Evolutionary conservation across 2,797 vertebrate genomes (phyloP).

Genomic region (Carapus acus): DNA sequence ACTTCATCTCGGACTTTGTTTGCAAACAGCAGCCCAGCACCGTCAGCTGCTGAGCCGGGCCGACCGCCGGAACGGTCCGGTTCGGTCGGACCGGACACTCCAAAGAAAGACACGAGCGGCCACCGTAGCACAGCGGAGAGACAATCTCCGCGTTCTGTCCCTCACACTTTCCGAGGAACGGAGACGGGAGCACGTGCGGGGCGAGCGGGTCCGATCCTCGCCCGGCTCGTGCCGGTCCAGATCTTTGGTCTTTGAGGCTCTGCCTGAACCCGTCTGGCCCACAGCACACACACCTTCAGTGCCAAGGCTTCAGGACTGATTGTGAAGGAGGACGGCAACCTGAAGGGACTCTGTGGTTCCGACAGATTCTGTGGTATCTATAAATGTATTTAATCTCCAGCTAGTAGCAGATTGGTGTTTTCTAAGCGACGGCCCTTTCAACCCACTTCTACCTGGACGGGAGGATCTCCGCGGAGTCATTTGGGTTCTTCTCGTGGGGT

Average conservation of each 20-base stretch:
- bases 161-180: conserved; percentile 37
- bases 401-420: conserved; percentile 60
- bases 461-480: conserved; percentile 27
- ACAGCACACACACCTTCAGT: conserved; percentile 55
- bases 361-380: conserved; percentile 56
- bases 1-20: conserved; percentile 94
- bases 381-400: conserved; percentile 66
- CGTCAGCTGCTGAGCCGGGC: conserved; percentile 82
- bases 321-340: conserved; percentile 42
- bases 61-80: background rate
- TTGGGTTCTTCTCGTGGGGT: conserved; percentile 14
- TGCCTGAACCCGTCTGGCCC: conserved; percentile 57
- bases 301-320: conserved; percentile 53
- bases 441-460: conserved; percentile 42
- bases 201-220: conserved; percentile 33
- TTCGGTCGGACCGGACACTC: conserved; percentile 38
- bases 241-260: conserved; percentile 48
- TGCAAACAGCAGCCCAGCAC: conserved; percentile 90
- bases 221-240: conserved; percentile 45
- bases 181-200: conserved; percentile 28
- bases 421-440: conserved; percentile 47
- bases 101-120: conserved; percentile 54
- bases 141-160: conserved; percentile 57
- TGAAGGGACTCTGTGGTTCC: conserved; percentile 49
- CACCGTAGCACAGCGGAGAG: conserved; percentile 57